A percentile compares a stretch with the other conserved stretches of the same genome.
Evolutionary conservation across 1,140 invertebrate species (phyloP).

Genomic region (Sminthurinus signatus): DNA sequence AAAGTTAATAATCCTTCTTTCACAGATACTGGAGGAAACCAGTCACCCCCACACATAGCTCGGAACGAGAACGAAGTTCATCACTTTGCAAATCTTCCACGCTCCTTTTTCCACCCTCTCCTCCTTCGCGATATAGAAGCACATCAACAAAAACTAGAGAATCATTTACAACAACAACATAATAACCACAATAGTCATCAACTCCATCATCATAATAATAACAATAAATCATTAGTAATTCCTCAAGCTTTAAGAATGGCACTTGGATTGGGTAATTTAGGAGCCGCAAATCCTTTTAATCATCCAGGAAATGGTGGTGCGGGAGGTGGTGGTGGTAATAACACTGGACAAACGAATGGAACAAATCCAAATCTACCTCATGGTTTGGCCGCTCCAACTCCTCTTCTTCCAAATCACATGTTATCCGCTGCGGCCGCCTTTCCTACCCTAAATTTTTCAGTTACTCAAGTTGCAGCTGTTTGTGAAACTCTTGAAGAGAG

Average conservation of each 20-base stretch:
- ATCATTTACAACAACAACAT: conserved; percentile 12
- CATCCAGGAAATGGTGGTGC: conserved; percentile 25
- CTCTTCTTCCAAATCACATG: conserved; percentile 43
- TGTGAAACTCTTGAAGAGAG: conserved; percentile 98
- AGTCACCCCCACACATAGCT: conserved; percentile 23
- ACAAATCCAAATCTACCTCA: conserved; percentile 2
- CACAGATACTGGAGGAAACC: conserved; percentile 19
- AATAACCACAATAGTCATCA: conserved; percentile 3
- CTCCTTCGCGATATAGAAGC: conserved; percentile 38
- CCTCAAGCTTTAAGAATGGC: conserved; percentile 42
- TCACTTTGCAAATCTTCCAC: conserved; percentile 28
- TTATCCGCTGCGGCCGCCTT: conserved; percentile 55
- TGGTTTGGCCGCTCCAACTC: conserved; percentile 45
- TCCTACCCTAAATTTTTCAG: conserved; percentile 83
- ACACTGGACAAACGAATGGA: conserved; percentile 6
- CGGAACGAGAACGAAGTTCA: conserved; percentile 14
- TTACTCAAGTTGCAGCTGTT: conserved; percentile 90
- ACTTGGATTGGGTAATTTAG: conserved; percentile 27
- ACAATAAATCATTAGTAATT: conserved; percentile 36
- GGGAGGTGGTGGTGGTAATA: conserved; percentile 10
- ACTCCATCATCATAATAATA: conserved; percentile 17
- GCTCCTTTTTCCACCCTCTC: conserved; percentile 35
- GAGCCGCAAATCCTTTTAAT: conserved; percentile 28
- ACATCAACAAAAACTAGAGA: conserved; percentile 27
- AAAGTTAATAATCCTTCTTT: too few relatives aligned